Evolutionary conservation across 2,888 invertebrate species (phyloP).

Genomic region (Oscheius sp.): DNA sequence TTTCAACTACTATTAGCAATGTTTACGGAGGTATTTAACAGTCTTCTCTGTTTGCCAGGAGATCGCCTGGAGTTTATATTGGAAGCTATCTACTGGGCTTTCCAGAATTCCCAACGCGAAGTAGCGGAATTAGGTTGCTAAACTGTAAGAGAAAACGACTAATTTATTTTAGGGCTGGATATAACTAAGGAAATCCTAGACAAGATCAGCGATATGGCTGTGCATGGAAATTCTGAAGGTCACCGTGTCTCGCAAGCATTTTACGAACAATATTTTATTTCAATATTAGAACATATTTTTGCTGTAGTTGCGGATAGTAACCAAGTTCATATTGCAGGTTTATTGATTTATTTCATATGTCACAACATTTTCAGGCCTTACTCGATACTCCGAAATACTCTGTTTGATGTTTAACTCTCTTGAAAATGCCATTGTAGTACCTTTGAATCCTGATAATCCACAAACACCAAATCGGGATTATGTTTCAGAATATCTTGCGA

Average conservation of each 20-base stretch:
- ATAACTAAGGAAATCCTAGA: constrained; percentile 14
- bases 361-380: constrained; percentile 80
- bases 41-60: constrained; percentile 51
- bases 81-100: constrained; percentile 99
- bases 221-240: not conserved
- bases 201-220: constrained; percentile 61
- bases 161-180: constrained; percentile 16
- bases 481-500: constrained; percentile 89
- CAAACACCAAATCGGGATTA: constrained; percentile 75
- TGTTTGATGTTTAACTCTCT: constrained; percentile 95
- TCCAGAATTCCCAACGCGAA: constrained; percentile 99
- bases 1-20: constrained; percentile 91
- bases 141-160: not conserved
- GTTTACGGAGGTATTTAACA: constrained; percentile 74
- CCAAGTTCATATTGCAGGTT: constrained; percentile 75
- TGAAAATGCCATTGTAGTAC: constrained; percentile 85
- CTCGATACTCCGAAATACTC: constrained; percentile 95
- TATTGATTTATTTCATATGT: constrained; percentile 10
- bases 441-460: constrained; percentile 51
- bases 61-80: constrained; percentile 88
- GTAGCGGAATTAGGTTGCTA: constrained; percentile 91
- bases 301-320: constrained; percentile 98
- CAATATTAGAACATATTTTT: constrained; percentile 97
- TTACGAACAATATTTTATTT: constrained; percentile 96
- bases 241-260: constrained; percentile 82